Percentiles rank a stretch among this genome's conserved stretches.
These are phyloP conservation scores for Heteractis magnifica DNA, from an alignment of 92 coral and sea anemone species.

Conservation along the genomic window DNA sequence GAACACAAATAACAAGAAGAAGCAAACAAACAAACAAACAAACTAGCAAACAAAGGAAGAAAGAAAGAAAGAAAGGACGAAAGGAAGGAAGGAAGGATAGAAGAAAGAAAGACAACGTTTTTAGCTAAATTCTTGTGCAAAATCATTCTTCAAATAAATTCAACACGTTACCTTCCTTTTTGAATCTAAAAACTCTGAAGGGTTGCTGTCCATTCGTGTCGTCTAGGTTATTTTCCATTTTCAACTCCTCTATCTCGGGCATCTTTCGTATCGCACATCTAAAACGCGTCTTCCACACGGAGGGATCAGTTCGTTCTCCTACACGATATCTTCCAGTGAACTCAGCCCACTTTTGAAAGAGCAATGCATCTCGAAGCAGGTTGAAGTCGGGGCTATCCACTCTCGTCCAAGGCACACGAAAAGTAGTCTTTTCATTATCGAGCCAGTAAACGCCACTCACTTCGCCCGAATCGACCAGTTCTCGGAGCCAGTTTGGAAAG, in stretches of 20 bases:
- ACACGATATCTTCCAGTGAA: conserved; percentile 34
- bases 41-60: neutral
- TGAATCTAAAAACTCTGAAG: conserved; percentile 30
- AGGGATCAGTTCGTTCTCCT: conserved; percentile 44
- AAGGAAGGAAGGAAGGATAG: neutral
- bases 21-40: neutral
- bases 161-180: conserved; percentile 7
- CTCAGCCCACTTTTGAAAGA: conserved; percentile 47
- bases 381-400: conserved; percentile 46
- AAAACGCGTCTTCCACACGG: conserved; percentile 48
- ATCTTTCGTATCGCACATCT: conserved; percentile 48
- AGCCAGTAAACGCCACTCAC: conserved; percentile 31
- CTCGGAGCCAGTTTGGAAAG: conserved; percentile 39
- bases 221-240: conserved; percentile 21
- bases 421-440: conserved; percentile 19
- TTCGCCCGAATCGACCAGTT: conserved; percentile 27
- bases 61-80: neutral
- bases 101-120: neutral
- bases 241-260: conserved; percentile 33
- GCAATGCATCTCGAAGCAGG: conserved; percentile 21
- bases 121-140: too few species aligned
- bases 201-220: conserved; percentile 37
- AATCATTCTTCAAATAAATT: too few species aligned
- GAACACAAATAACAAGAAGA: neutral
- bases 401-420: conserved; percentile 41